phyloP scores from a whole-genome alignment of 2,888 invertebrate species.

The Clunio marinus region DNA sequence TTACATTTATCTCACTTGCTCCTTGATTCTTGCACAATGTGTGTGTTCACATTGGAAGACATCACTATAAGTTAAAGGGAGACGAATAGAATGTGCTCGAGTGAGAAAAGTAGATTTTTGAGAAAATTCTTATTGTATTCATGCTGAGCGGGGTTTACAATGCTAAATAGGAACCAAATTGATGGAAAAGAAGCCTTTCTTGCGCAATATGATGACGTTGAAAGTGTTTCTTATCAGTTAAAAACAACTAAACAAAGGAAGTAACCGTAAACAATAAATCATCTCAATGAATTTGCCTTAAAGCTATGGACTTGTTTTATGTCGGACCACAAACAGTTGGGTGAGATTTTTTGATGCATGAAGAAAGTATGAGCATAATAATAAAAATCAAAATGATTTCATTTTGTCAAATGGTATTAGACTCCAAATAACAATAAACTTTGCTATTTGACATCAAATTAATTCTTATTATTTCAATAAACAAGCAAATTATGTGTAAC shows the following conservation, averaged over 20 bases:
- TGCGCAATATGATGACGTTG: not conserved
- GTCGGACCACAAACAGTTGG: not conserved
- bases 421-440: not conserved
- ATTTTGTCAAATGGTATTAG: not conserved
- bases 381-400: not conserved
- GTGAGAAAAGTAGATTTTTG: not conserved
- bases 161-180: not conserved
- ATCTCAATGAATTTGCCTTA: not conserved
- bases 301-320: no score
- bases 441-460: not conserved
- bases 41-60: not conserved
- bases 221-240: not conserved
- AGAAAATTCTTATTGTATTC: conserved; percentile 4
- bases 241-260: not conserved
- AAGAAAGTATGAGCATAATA: no score
- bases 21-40: conserved; percentile 10
- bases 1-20: conserved; percentile 37
- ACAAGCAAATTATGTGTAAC: not conserved
- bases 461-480: conserved; percentile 1
- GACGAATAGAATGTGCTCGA: not conserved
- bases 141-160: not conserved
- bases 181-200: not conserved
- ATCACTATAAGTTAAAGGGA: not conserved
- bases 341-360: not conserved
- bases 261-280: not conserved